These are phyloP conservation scores for Pantherophis vulpinus DNA, from an alignment of 2,797 vertebrate species.

Conservation along the genomic window DNA sequence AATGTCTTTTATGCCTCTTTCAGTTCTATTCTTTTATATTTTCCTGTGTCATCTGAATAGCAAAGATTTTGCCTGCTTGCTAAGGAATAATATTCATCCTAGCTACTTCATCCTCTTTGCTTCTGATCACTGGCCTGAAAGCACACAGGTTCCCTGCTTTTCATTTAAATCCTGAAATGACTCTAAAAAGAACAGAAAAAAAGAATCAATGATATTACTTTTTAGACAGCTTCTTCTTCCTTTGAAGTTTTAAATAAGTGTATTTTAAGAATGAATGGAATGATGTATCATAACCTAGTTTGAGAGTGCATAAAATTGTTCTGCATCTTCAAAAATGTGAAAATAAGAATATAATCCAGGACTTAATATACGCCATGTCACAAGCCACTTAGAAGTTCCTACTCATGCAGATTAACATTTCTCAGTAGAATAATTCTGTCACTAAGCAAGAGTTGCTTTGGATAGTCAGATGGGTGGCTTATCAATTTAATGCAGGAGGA, in stretches of 20 bases:
- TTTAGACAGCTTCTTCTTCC: neutral
- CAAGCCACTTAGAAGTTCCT: conserved; percentile 24
- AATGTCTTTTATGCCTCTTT: neutral
- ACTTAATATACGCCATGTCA: conserved; percentile 17
- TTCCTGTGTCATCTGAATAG: neutral
- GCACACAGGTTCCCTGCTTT: neutral
- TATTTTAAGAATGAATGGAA: conserved; percentile 11
- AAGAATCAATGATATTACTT: neutral
- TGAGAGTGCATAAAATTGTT: conserved; percentile 15
- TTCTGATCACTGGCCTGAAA: neutral
- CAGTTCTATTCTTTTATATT: neutral
- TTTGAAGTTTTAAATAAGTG: conserved; percentile 30
- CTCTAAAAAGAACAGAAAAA: neutral
- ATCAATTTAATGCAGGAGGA: neutral
- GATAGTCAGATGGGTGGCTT: neutral
- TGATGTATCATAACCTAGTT: conserved; percentile 2
- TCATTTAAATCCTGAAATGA: neutral
- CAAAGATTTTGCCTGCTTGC: neutral
- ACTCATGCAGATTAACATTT: conserved; percentile 11
- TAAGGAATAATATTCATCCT: neutral
- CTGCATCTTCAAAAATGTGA: conserved; percentile 23
- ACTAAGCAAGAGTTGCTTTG: neutral
- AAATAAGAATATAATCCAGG: conserved; percentile 21
- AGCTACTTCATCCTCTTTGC: neutral
- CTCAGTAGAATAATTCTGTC: neutral